Percentiles rank a stretch among this genome's conserved stretches.
These are phyloP conservation scores for Kryptolebias ocellatus DNA, from an alignment of 2,797 vertebrate species.

Conservation along the genomic window DNA sequence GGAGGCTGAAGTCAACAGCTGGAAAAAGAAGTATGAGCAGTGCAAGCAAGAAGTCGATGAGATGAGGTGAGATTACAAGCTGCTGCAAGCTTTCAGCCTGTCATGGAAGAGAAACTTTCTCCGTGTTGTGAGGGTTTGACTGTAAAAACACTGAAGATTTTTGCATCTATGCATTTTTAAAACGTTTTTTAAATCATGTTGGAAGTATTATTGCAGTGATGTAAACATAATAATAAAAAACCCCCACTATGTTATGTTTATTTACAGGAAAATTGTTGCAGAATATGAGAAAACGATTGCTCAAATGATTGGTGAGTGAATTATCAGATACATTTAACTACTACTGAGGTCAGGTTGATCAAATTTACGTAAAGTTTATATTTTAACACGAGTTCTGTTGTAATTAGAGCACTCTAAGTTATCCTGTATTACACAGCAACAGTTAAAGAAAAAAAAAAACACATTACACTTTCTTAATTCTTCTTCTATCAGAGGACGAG, in stretches of 20 bases:
- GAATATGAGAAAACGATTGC: constrained; percentile 98
- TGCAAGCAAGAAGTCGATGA: constrained; percentile 90
- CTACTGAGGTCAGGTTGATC: neutral
- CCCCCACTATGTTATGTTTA: constrained; percentile 12
- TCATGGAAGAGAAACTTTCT: neutral
- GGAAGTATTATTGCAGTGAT: neutral
- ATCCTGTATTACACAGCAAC: neutral
- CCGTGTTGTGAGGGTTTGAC: constrained; percentile 2
- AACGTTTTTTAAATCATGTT: neutral
- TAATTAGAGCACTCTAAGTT: neutral
- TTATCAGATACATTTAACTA: neutral
- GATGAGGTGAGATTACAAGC: constrained; percentile 88
- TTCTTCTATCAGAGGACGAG: constrained; percentile 87
- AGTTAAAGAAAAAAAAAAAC: neutral
- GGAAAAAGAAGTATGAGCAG: constrained; percentile 92
- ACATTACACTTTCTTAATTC: neutral
- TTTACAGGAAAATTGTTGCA: constrained; percentile 92
- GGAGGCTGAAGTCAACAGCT: constrained; percentile 90
- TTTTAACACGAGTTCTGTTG: neutral
- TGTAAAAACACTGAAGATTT: neutral
- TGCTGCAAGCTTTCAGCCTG: neutral
- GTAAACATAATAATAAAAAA: neutral
- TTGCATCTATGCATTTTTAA: neutral
- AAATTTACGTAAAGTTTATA: neutral
- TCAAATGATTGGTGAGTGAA: constrained; percentile 95